A percentile compares a stretch with the other conserved stretches of the same genome.
Conservation (phyloP, 1,140 invertebrate genomes). For the Eurytemora carolleeae region DNA sequence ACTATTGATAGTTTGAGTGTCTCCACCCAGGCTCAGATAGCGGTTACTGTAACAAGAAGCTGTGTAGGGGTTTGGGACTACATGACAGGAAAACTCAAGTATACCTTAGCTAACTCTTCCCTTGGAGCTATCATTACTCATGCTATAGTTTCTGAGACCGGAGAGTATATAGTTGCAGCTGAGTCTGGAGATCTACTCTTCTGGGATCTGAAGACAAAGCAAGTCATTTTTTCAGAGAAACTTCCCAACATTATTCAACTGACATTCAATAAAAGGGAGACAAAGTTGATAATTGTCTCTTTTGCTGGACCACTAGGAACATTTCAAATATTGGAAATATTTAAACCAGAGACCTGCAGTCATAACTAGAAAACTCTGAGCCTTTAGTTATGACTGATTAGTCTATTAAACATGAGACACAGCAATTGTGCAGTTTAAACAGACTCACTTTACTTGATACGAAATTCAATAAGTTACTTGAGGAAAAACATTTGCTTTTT, state of each 20-base stretch:
- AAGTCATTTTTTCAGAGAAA: slow-evolving; percentile 60
- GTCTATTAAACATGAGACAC: too few relatives aligned
- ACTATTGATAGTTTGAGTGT: slow-evolving; percentile 78
- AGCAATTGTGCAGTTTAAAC: too few relatives aligned
- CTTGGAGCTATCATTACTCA: slow-evolving; percentile 86
- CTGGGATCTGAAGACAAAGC: slow-evolving; percentile 67
- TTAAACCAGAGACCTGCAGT: too few relatives aligned
- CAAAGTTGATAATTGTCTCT: too few relatives aligned
- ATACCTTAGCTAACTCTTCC: slow-evolving; percentile 71
- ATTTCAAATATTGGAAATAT: too few relatives aligned
- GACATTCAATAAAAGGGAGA: too few relatives aligned
- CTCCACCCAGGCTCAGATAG: slow-evolving; percentile 31
- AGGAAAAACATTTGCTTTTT: too few relatives aligned
- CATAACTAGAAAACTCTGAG: too few relatives aligned
- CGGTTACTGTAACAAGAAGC: slow-evolving; percentile 68
- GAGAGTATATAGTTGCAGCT: slow-evolving; percentile 59
- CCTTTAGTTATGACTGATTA: too few relatives aligned
- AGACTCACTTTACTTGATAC: too few relatives aligned
- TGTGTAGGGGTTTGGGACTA: slow-evolving; percentile 89
- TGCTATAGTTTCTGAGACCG: slow-evolving; percentile 61
- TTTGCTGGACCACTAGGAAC: slow-evolving; percentile 17
- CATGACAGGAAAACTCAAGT: slow-evolving; percentile 53
- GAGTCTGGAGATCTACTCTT: slow-evolving; percentile 80
- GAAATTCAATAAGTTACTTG: too few relatives aligned
- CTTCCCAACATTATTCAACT: slow-evolving; percentile 69